phyloP scores from a whole-genome alignment of 2,888 invertebrate genomes.

The Nymphalis urticae region DNA sequence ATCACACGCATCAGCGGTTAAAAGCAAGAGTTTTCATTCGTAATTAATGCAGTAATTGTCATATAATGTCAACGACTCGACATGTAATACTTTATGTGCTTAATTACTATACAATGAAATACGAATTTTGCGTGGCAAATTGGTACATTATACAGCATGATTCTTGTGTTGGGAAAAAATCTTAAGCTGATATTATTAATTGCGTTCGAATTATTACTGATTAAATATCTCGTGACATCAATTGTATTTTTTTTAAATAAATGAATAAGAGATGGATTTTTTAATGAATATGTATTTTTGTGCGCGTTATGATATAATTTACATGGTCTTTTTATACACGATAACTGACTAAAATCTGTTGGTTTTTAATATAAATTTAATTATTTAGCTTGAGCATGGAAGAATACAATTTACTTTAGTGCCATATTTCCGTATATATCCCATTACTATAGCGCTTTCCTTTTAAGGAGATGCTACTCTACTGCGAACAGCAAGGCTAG shows the following conservation, averaged over 20 bases:
- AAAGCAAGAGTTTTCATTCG: constrained; percentile 15
- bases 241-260: background rate
- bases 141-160: background rate
- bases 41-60: constrained; percentile 1
- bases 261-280: background rate
- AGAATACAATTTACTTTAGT: too few species aligned
- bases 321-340: background rate
- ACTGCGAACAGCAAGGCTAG: too few species aligned
- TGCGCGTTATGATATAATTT: background rate
- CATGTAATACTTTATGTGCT: background rate
- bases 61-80: constrained; percentile 4
- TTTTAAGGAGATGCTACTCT: too few species aligned
- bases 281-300: background rate
- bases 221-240: constrained; percentile 10
- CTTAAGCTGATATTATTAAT: constrained; percentile 14
- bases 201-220: background rate
- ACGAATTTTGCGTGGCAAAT: background rate
- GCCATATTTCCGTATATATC: too few species aligned
- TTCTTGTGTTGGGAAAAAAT: constrained; percentile 6
- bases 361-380: too few species aligned
- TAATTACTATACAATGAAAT: background rate
- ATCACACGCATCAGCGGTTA: constrained; percentile 1
- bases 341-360: too few species aligned
- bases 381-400: too few species aligned
- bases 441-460: too few species aligned